Evolutionary conservation across 2,888 invertebrate species (phyloP).

Genomic region (Scaeva pyrastri): DNA sequence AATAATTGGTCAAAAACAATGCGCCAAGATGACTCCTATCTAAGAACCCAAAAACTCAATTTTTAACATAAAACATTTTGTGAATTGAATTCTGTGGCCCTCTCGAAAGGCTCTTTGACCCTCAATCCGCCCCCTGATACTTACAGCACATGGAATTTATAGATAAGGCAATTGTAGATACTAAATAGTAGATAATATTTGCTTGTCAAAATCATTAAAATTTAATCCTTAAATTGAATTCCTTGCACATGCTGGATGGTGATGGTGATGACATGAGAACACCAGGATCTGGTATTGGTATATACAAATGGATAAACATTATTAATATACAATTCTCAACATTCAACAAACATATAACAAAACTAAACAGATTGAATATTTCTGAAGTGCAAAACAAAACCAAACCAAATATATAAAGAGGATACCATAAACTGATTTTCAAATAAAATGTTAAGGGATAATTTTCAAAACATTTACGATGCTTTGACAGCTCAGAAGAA

Average conservation of each 20-base stretch:
- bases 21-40: too few relatives aligned
- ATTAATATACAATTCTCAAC: background rate
- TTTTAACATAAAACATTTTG: too few relatives aligned
- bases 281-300: background rate
- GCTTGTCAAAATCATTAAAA: slow-evolving; percentile 14
- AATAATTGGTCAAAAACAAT: too few relatives aligned
- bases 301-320: background rate
- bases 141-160: too few relatives aligned
- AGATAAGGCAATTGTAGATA: background rate
- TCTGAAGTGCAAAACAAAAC: slow-evolving; percentile 20
- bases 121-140: too few relatives aligned
- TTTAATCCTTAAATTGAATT: slow-evolving; percentile 35
- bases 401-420: slow-evolving; percentile 19
- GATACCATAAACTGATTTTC: background rate
- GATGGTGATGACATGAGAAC: slow-evolving; percentile 8
- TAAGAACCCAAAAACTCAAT: too few relatives aligned
- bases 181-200: background rate
- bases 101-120: too few relatives aligned
- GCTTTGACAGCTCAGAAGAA: slow-evolving; percentile 9
- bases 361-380: slow-evolving; percentile 5
- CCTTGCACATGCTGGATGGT: too few relatives aligned
- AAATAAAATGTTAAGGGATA: slow-evolving; percentile 3
- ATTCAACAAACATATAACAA: slow-evolving; percentile 5
- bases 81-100: too few relatives aligned
- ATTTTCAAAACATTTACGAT: background rate